phyloP scores from a whole-genome alignment of 92 coral and sea anemone species.

The Palythoa grandiflora region DNA sequence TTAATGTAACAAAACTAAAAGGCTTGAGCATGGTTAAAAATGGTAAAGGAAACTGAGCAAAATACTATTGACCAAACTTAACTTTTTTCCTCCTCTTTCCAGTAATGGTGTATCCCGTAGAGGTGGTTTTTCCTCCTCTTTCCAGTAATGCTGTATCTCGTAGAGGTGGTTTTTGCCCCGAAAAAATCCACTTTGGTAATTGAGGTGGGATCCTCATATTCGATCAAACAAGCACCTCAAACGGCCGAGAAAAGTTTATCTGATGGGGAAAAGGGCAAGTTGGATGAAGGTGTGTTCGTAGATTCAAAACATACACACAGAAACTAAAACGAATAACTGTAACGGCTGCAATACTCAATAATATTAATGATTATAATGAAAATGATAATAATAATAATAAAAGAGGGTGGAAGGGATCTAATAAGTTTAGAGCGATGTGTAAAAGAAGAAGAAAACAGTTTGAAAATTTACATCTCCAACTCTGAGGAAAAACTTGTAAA shows the following conservation, averaged over 20 bases:
- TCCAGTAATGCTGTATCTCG: not conserved
- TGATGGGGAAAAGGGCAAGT: not conserved
- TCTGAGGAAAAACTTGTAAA: no score
- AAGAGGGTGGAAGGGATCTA: no score
- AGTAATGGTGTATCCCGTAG: not conserved
- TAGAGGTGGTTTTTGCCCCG: not conserved
- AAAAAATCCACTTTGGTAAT: not conserved
- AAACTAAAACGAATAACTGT: not conserved
- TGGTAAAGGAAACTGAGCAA: no score
- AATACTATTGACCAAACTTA: no score
- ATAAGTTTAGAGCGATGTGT: no score
- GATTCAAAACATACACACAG: not conserved
- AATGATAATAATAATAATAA: no score
- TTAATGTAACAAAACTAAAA: not conserved
- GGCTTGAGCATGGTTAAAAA: not conserved
- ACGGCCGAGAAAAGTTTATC: not conserved
- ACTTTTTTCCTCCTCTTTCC: not conserved
- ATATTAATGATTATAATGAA: no score
- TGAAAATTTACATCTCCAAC: no score
- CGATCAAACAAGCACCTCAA: not conserved
- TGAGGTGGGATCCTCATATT: not conserved
- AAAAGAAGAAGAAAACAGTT: no score
- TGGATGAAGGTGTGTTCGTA: not conserved
- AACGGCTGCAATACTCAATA: no score
- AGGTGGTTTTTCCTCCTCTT: not conserved